Evolutionary conservation across 2,113 vertebrate species (phyloP), one percentile per base, ranked within the genome.

Genomic region (Chauna torquata): DNA sequence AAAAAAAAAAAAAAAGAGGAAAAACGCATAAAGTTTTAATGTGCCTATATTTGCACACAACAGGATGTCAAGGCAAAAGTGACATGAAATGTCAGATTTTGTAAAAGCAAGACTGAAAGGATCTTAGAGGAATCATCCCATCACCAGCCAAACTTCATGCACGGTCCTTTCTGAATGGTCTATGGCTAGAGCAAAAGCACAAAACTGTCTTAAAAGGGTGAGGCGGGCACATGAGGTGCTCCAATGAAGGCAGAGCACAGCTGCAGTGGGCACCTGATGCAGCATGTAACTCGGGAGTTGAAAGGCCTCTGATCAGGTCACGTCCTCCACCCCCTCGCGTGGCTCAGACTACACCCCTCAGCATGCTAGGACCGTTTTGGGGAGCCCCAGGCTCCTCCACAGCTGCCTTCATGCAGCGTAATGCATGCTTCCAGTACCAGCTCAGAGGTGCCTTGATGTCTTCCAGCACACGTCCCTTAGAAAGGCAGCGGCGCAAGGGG

Each of bases 191-290:
- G 28, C 8, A 55, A 69, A 91, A 55, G 25, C 14, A 86, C 16
- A 88, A 34, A 66, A 45, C 9, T 23, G 32, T n/a, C 36, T 58
- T 44, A 16, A 45, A 34, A 71, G 61, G 13, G 44, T 28, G 14
- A 83, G 28, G 49, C n/a, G 38, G 49, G 22, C 9, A 8, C 34
- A 11, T 3, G 25, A 93, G 59, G 62, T 74, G 34, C 25, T 49
- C 28, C 40, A 74, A 8, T 4, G 0, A 0, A 40, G 45, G 23
- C 20, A 87, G 17, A 64, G 58, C 5, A 1, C 34, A 62, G 75
- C 22, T n/a, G 22, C 24, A 23, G 18, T 6, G 18, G 24, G 32
- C 34, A 30, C 15, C 12, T 6, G 22, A 42, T 20, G 7, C 2
- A 11, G 36, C 12, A 25, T 17, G 3, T 42, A 42, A 42, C 25